These are phyloP conservation scores for Callaeas wilsoni DNA, from an alignment of 2,113 vertebrate species.

Conservation along the genomic window DNA sequence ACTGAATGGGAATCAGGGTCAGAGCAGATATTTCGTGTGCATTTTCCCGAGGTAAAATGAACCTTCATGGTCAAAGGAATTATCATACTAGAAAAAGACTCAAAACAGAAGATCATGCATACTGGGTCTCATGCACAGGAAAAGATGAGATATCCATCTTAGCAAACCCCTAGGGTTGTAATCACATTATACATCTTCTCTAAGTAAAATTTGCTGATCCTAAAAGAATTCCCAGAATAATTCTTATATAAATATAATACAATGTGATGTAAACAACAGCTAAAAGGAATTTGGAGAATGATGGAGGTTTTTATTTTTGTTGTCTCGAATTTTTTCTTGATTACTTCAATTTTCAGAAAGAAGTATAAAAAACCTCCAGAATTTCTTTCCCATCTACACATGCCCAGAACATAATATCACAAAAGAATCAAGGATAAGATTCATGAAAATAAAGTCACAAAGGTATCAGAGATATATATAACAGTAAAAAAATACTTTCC, in stretches of 20 bases:
- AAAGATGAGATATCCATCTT: background rate
- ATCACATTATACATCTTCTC: background rate
- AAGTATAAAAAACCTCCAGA: background rate
- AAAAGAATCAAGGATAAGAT: background rate
- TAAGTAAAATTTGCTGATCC: background rate
- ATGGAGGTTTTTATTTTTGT: background rate
- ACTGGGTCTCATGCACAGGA: background rate
- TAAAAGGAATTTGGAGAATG: rapidly evolving
- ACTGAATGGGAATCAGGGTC: background rate
- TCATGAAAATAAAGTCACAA: background rate
- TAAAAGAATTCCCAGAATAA: background rate
- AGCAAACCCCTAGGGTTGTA: background rate
- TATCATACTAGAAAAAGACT: background rate
- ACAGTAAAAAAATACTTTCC: background rate
- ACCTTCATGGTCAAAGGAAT: background rate
- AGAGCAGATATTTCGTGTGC: background rate
- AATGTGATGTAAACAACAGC: background rate
- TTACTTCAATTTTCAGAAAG: background rate
- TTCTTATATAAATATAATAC: background rate
- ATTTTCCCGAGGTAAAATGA: background rate
- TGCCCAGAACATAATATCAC: background rate
- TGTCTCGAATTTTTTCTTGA: background rate
- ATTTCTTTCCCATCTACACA: background rate
- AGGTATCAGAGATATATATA: background rate
- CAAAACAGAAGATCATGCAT: background rate